These are phyloP conservation scores for Anguilla obscura DNA, from an alignment of 2,797 vertebrate genomes.

Conservation along the genomic window DNA sequence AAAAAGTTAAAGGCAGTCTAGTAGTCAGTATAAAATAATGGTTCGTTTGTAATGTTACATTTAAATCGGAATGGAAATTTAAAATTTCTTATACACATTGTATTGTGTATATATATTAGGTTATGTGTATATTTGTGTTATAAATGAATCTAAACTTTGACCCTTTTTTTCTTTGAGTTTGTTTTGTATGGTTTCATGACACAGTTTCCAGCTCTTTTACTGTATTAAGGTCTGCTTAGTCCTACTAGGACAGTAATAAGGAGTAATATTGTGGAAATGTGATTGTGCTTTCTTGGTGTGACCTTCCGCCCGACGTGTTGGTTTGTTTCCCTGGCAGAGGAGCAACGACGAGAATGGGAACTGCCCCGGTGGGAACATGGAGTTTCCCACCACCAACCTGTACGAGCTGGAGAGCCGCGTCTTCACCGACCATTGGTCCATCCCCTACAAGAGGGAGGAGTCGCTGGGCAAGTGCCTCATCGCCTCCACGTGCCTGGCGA, in stretches of 20 bases:
- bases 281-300: background rate
- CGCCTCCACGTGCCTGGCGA: conserved; percentile 91
- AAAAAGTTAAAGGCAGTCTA: too few relatives aligned
- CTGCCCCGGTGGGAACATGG: conserved; percentile 91
- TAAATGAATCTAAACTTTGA: background rate
- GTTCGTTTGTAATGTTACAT: too few relatives aligned
- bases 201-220: too few relatives aligned
- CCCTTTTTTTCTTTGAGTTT: background rate
- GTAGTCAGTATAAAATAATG: too few relatives aligned
- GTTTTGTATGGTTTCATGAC: too few relatives aligned
- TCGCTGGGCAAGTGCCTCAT: conserved; percentile 97
- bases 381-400: conserved; percentile 97
- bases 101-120: background rate
- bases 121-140: background rate
- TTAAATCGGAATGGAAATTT: background rate
- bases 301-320: background rate
- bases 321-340: conserved; percentile 71
- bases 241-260: too few relatives aligned
- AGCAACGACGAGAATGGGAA: conserved; percentile 97
- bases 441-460: conserved; percentile 97
- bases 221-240: too few relatives aligned
- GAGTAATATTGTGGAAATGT: background rate
- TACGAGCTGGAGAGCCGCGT: conserved; percentile 98
- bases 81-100: background rate
- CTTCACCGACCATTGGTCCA: conserved; percentile 98